These are phyloP conservation scores for Cyanistes caeruleus DNA, from an alignment of 2,113 vertebrate genomes.

Conservation along the genomic window DNA sequence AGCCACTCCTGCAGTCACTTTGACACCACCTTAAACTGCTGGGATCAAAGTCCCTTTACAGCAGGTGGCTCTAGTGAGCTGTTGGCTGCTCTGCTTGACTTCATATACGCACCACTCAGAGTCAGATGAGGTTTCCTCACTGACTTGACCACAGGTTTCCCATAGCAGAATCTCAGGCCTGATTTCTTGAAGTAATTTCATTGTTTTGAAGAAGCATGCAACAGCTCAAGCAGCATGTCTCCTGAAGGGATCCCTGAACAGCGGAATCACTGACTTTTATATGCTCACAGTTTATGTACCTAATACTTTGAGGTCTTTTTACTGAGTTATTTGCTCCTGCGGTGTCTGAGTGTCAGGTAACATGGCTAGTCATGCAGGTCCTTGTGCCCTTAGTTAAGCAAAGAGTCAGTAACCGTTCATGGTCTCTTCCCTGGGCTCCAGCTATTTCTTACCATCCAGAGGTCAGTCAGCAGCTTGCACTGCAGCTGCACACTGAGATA, in stretches of 20 bases:
- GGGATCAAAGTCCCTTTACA: neutral
- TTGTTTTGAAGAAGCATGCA: neutral
- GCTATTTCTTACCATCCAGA: neutral
- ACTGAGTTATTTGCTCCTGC: neutral
- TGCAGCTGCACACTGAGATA: neutral
- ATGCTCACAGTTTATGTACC: neutral
- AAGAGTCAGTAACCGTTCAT: neutral
- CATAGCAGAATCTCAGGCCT: no score
- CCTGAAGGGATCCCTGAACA: no score
- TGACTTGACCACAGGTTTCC: accelerated
- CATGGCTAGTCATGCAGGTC: neutral
- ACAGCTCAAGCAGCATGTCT: neutral
- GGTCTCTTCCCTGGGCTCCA: no score
- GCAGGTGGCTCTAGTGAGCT: neutral
- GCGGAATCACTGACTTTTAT: neutral
- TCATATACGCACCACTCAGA: accelerated
- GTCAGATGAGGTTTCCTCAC: neutral
- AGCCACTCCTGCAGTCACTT: neutral
- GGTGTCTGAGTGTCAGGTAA: neutral
- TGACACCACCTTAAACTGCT: neutral
- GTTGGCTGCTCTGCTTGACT: neutral
- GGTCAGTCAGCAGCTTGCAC: neutral
- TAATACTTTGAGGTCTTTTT: neutral
- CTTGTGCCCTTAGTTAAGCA: neutral
- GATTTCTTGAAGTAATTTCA: neutral